Base-by-base conservation (phyloP, 2,797 vertebrate genomes). In the Bradypus variegatus region DNA sequence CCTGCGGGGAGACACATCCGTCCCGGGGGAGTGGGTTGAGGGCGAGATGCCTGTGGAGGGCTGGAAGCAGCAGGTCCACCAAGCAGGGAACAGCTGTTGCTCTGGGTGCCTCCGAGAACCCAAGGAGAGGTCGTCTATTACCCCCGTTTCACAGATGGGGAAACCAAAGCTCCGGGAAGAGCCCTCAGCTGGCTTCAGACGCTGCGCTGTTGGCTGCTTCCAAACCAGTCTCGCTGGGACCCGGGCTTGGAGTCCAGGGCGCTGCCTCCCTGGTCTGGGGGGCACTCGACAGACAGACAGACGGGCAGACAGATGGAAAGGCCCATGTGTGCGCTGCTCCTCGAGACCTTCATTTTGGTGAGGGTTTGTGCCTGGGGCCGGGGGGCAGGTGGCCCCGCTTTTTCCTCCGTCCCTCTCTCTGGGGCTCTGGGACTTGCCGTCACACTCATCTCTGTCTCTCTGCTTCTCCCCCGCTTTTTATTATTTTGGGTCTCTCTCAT, bases 211-310 rank as follows among this genome's bases (percentile, higher is more conserved):
- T 15, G 14, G 7, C 69, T 64, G 64, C 18, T 41, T 80, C 55
- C 13, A 36, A 15, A 15, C 48, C 15, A 36, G 12, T 10, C 16
- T 65, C 8, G 0, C 6, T 1, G 6, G 15, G 5, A 11, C 21
- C 15, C 6, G 9, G 33, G 29, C 36, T 53, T 14, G 5, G 7
- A 0, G 31, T 8, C 6, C 14, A 10, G 29, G 0, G 15, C 38
- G 50, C 12, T 0, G 41, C 4, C 19, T 69, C 50, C 76, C 36
- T 18, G 75, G n/a, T 41, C 50, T 33, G 79, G 25, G 15, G 31
- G 45, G 38, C 9, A 2, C n/a, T 25, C 19, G 5, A 45, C 50
- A 4, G 62, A 19, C 9, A 5, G n/a, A 5, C 5, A 8, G 33
- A 53, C 1, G 2, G 33, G 9, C 16, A 3, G n/a, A 36, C 4